Base-by-base conservation (phyloP, 2,888 invertebrate species). In the Himalopsyche anomala region DNA sequence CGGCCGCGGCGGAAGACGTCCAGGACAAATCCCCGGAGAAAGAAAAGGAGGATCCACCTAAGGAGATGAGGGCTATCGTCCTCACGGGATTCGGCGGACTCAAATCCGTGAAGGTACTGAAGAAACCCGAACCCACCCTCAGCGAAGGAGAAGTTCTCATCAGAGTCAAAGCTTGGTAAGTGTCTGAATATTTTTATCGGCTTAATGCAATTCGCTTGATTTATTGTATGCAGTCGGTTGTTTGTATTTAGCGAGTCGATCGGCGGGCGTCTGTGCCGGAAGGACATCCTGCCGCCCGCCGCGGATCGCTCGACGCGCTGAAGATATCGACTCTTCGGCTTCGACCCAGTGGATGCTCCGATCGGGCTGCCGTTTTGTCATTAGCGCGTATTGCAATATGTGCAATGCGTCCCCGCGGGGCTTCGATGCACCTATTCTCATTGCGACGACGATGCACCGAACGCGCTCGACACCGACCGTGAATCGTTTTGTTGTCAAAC, bases 141-240 rank as follows among this genome's bases (percentile, higher is more conserved):
- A 94, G 92, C 89, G 95, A 96, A 91, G 96, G 96, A 89, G 96
- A 97, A 91, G 96, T 97, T 88, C 94, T 97, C 87, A 96, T 97
- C 90, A 94, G 96, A 89, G 97, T 97, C 85, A 96, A 96, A 92
- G 96, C 97, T 90, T 97, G 97, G 97, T 97, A 90, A 96, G 97
- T 95, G 88, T 15, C 87, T 88, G 82, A 62, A 8, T 19, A 19
- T 9, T 19, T 19, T 19, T 19, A 56, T 19, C 1, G 62, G 15
- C 19, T 11, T 62, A 4, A 62, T 62, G 62, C n/a, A n/a, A 19
- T 62, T 62, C 28, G 4, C 4, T 15, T 36, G 12, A 38, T 38
- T 74, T 6, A 38, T 74, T 19, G 42, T 45, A 11, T 80, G 45
- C 80, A 45, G 45, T 51, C 51, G 51, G 51, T 45, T 51, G 28